Conservation (phyloP, 2,888 invertebrate genomes). For the Ctena decussata region DNA sequence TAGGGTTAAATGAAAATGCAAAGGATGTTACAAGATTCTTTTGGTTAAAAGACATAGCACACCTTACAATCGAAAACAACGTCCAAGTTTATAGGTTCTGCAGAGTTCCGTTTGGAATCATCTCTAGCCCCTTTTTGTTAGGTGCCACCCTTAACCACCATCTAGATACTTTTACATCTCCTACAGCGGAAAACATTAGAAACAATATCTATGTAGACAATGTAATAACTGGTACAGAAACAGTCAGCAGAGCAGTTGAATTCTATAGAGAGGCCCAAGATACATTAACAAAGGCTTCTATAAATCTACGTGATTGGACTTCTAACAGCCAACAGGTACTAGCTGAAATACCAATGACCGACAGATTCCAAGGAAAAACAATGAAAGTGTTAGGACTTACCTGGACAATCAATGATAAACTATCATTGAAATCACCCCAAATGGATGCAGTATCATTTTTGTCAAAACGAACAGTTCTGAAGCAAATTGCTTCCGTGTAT, state of each 20-base stretch:
- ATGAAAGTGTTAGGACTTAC: constrained; percentile 6
- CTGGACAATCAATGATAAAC: constrained; percentile 6
- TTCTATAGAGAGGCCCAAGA: not conserved
- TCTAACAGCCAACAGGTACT: constrained; percentile 12
- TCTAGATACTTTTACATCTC: not conserved
- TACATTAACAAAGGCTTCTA: constrained; percentile 14
- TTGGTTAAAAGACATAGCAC: constrained; percentile 30
- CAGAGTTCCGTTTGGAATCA: constrained; percentile 23
- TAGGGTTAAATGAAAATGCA: constrained; percentile 10
- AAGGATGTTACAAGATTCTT: constrained; percentile 33
- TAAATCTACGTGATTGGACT: constrained; percentile 30
- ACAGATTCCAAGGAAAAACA: not conserved
- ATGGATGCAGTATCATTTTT: no score
- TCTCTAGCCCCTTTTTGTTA: constrained; percentile 17
- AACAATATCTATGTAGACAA: constrained; percentile 25
- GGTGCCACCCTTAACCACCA: constrained; percentile 11
- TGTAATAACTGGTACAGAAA: not conserved
- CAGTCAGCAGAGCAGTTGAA: not conserved
- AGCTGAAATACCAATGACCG: not conserved
- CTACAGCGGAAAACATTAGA: not conserved
- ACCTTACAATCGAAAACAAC: not conserved
- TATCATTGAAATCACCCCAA: no score
- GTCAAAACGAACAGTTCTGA: no score
- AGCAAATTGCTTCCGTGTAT: not conserved
- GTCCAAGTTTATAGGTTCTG: constrained; percentile 11